These are phyloP conservation scores for Trissolcus japonicus DNA, from an alignment of 2,888 invertebrate species.

Conservation along the genomic window DNA sequence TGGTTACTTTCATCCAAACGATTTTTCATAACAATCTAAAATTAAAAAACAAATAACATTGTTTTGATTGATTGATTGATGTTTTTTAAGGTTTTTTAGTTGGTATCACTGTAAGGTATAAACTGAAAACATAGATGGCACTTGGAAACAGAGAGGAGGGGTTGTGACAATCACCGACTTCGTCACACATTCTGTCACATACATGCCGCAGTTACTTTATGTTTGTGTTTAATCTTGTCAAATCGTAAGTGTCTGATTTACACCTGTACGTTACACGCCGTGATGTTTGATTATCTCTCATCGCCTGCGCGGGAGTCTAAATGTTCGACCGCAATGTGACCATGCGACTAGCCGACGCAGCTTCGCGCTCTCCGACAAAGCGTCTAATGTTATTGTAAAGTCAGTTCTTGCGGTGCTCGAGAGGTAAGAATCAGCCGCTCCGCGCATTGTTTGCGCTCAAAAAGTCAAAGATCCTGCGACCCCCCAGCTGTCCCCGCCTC, in stretches of 20 bases:
- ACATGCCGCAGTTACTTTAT: slow-evolving; percentile 9
- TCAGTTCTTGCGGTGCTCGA: not conserved
- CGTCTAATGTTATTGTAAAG: slow-evolving; percentile 17
- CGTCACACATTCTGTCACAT: slow-evolving; percentile 22
- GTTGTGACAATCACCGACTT: slow-evolving; percentile 25
- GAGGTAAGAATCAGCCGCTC: slow-evolving; percentile 12
- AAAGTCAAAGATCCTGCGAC: not conserved
- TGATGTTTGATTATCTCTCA: not conserved
- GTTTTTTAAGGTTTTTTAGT: not conserved
- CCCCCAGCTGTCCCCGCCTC: not conserved
- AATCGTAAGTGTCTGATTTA: slow-evolving; percentile 21
- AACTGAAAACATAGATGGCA: slow-evolving; percentile 8
- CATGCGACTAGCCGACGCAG: slow-evolving; percentile 7
- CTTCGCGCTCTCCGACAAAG: not conserved
- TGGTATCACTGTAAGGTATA: not conserved
- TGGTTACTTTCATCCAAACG: not conserved
- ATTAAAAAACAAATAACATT: no score
- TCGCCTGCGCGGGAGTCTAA: not conserved
- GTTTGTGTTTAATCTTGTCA: slow-evolving; percentile 34
- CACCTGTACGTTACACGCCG: not conserved
- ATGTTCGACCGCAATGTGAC: not conserved
- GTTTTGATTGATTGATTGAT: not conserved
- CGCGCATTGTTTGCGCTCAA: not conserved
- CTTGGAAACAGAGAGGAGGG: slow-evolving; percentile 6
- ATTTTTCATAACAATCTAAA: not conserved